Conservation (phyloP, 1,140 invertebrate genomes). For the Papilio aristodemus region DNA sequence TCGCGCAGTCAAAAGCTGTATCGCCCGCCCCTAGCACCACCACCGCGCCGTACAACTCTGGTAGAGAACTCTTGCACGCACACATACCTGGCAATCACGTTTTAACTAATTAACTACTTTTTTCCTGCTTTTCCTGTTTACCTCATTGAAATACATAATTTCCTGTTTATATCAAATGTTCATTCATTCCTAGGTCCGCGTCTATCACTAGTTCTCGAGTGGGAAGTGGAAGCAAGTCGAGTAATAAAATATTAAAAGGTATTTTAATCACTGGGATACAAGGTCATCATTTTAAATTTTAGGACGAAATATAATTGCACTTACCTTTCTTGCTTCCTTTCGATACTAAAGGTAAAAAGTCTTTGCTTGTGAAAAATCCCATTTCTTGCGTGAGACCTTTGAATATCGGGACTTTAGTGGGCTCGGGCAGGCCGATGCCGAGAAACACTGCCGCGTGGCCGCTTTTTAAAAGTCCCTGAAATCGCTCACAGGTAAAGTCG, state of each 20-base stretch:
- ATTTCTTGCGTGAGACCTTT: constrained; percentile 86
- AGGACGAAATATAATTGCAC: background rate
- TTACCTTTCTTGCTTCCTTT: constrained; percentile 92
- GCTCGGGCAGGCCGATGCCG: constrained; percentile 96
- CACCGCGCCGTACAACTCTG: constrained; percentile 91
- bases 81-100: constrained; percentile 85
- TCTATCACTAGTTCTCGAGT: too few relatives aligned
- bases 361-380: constrained; percentile 98
- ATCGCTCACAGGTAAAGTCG: constrained; percentile 21
- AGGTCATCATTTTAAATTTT: background rate
- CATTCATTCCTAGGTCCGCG: too few relatives aligned
- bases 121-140: too few relatives aligned
- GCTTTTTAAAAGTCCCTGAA: constrained; percentile 84
- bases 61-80: constrained; percentile 87
- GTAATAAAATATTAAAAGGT: too few relatives aligned
- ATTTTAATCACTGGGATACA: background rate
- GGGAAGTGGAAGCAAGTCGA: too few relatives aligned
- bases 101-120: too few relatives aligned
- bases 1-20: constrained; percentile 99
- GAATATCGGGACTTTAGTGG: constrained; percentile 92
- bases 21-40: constrained; percentile 98
- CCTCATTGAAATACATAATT: too few relatives aligned
- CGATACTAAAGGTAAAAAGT: constrained; percentile 93
- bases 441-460: constrained; percentile 92
- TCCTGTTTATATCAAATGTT: too few relatives aligned